A percentile compares a stretch with the other conserved stretches of the same genome.
phyloP scores from a whole-genome alignment of 2,797 vertebrate genomes.

The Salarias fasciatus region DNA sequence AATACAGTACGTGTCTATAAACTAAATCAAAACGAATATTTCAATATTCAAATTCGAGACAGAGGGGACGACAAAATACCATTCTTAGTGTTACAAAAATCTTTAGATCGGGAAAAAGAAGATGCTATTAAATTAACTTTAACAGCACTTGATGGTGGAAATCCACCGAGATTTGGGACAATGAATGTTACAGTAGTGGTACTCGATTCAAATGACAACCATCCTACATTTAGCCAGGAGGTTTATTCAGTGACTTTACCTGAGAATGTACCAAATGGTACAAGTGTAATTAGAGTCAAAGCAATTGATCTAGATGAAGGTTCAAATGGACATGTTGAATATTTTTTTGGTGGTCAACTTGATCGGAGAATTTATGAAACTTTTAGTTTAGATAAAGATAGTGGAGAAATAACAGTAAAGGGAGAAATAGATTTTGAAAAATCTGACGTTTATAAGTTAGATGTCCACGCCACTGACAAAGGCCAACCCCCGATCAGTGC shows the following conservation, averaged over 20 bases:
- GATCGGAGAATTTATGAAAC: conserved; percentile 7
- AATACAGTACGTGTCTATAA: conserved; percentile 80
- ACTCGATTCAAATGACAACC: conserved; percentile 73
- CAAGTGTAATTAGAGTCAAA: conserved; percentile 33
- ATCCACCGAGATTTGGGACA: conserved; percentile 60
- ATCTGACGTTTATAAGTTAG: conserved; percentile 47
- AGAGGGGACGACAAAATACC: conserved; percentile 69
- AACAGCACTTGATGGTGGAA: conserved; percentile 71
- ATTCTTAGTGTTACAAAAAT: conserved; percentile 57
- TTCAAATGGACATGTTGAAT: conserved; percentile 55
- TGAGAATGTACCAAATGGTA: conserved; percentile 62
- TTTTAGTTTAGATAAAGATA: conserved; percentile 43
- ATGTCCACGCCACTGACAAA: conserved; percentile 60
- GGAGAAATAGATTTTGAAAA: conserved; percentile 51
- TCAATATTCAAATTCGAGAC: conserved; percentile 77
- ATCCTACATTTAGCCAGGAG: conserved; percentile 61
- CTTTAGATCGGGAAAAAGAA: conserved; percentile 63
- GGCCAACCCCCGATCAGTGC: conserved; percentile 27
- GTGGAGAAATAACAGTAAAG: conserved; percentile 55
- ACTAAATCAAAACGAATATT: conserved; percentile 79
- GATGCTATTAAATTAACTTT: conserved; percentile 40
- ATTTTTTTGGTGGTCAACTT: conserved; percentile 52
- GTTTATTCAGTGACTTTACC: conserved; percentile 39
- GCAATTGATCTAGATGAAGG: conserved; percentile 45
- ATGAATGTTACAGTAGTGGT: conserved; percentile 61